Evolutionary conservation across 2,113 vertebrate species (phyloP), one percentile per base, ranked within the genome.

Genomic region (Pagrus major): DNA sequence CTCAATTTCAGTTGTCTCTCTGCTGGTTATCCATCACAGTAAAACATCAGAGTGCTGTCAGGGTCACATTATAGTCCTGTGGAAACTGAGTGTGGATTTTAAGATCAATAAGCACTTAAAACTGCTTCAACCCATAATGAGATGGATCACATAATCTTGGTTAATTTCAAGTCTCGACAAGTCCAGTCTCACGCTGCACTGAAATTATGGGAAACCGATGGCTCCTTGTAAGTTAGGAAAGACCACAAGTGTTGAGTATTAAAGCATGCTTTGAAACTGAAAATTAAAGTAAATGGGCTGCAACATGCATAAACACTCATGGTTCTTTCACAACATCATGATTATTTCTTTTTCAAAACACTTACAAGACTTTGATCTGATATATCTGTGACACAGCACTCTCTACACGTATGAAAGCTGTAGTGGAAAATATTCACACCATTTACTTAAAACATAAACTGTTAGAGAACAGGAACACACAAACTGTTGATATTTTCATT

Each of bases 91-190:
- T 15, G 41, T 51, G 47, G 47, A n/a, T 51, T 51, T 51, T 23
- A 9, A n/a, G 23, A 5, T 49, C 47, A 44, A 15, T 42, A 4
- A 42, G 41, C 41, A 21, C 39, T 9, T 9, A 18, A 6, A 42
- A 21, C 35, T 46, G 41, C 25, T 65, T 31, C 7, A 42, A 55
- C 16, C 25, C 14, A n/a, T 0, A 31, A 15, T 2, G 10, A 33
- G 69, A 75, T 5, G 0, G 21, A 60, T 55, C 18, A 27, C 1
- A 8, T 18, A 41, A 72, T 60, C 52, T 27, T 23, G 1, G 41
- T 16, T 27, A 27, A 55, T 56, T 42, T 70, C 70, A 51, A 52
- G 49, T 69, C 71, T 51, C 18, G 29, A n/a, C 64, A 51, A 12
- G 64, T 42, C 18, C 14, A 4, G 1, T 23, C 14, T 29, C n/a